Evolutionary conservation across 2,888 invertebrate genomes (phyloP), one percentile per base, ranked within the genome.

Genomic region (Amaurobius ferox): DNA sequence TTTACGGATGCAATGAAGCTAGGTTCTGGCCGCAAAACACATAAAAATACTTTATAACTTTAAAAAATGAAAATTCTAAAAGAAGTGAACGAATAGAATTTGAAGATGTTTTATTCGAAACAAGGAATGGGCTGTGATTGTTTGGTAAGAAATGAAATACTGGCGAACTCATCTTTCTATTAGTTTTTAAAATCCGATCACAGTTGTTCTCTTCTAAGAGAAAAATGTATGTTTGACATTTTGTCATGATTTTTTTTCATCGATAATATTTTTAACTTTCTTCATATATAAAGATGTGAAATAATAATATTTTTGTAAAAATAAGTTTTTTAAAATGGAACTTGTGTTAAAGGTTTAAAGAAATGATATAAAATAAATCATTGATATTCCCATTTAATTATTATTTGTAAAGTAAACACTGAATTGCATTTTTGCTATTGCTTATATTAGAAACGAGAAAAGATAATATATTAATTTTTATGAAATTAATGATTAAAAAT

Each of bases 101-200:
- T 79, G 48, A 66, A 72, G 79, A 79, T 66, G 72, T 66, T 72
- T 55, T 28, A 66, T 79, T 79, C 66, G 48, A 48, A 72, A 66
- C 35, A 79, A 13, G 72, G 29, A 62, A 72, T 29, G 72, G 72
- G 44, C 71, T 73, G 73, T 48, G 67, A 80, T 80, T 67, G 73
- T 67, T 66, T 55, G 61, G 55, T 28, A 73, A 67, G 61, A 29
- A 73, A 61, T 62, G 39, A 61, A 66, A 72, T 72, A 70, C 28
- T 29, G 71, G 39, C 26, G 32, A 28, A 64, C 39, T 70, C 70
- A 78, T 78, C 70, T 55, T 68, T 71, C 30, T 64, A 32, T 66
- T 29, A 62, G 39, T 70, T 78, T 78, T 70, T 44, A 79, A 76
- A 77, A 72, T 23, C 32, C 23, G 62, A 62, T 73, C 39, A 26